phyloP scores from a whole-genome alignment of 2,113 vertebrate species.

The Xiphophorus maculatus region DNA sequence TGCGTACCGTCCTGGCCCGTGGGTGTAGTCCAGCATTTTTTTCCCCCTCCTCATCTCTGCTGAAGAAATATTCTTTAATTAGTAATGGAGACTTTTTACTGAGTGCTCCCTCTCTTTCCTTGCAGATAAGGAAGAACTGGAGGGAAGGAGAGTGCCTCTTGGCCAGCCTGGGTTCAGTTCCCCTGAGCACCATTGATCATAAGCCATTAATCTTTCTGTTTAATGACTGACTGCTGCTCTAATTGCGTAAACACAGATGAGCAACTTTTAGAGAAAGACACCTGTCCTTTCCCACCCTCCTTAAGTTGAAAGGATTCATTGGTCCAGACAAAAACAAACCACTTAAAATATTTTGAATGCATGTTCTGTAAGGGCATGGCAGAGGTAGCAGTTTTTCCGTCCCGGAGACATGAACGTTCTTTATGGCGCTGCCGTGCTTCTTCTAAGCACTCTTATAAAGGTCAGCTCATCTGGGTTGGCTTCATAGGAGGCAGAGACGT shows the following conservation, averaged over 20 bases:
- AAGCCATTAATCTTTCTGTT: constrained; percentile 77
- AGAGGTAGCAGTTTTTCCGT: constrained; percentile 1
- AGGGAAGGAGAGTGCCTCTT: constrained; percentile 65
- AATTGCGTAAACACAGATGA: constrained; percentile 72
- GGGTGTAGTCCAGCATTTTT: constrained; percentile 60
- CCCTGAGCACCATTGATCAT: constrained; percentile 72
- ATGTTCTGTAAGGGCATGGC: neutral
- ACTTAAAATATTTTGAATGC: neutral
- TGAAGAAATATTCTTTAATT: constrained; percentile 81
- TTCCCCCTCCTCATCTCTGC: constrained; percentile 42
- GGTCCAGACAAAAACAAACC: neutral
- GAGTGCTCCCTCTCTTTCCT: constrained; percentile 49
- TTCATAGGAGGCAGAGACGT: constrained; percentile 59
- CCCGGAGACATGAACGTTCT: constrained; percentile 20
- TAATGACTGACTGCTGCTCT: constrained; percentile 75
- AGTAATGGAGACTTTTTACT: constrained; percentile 77
- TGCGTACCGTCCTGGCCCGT: constrained; percentile 60
- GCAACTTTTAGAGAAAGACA: constrained; percentile 35
- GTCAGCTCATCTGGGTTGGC: constrained; percentile 69
- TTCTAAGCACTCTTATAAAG: constrained; percentile 64
- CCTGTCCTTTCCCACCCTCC: neutral
- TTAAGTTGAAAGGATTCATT: constrained; percentile 8
- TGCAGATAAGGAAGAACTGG: constrained; percentile 58
- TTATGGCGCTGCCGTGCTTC: constrained; percentile 37
- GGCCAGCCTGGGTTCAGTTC: constrained; percentile 65